Evolutionary conservation across 1,140 invertebrate genomes (phyloP), one percentile per base, ranked within the genome.

Genomic region (Drosophila sturtevanti): DNA sequence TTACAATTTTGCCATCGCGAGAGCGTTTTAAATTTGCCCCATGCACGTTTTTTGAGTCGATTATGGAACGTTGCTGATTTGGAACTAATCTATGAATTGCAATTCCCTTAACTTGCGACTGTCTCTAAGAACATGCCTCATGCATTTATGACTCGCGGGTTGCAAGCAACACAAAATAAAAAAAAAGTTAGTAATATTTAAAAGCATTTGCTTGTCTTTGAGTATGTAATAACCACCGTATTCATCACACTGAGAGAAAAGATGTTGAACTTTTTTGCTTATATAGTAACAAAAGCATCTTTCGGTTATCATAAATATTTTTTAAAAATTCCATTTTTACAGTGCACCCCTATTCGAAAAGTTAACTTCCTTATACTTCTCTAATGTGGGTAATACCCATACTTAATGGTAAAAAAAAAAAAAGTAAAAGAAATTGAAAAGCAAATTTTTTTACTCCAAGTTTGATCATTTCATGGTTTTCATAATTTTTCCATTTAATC

Each of bases 31-130:
- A 86, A 89, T 77, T 71, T 59, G 60, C 77, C 79, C 75, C 72
- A 79, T 84, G 87, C 84, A 31, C 27, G 27, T 31, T 31, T 31
- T 31, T 31, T 31, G 27, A 6, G 3, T 6, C 77, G 89, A 84
- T 87, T 91, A 81, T 91, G 89, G 62, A 78, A 86, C 89, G 63
- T 79, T 78, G 82, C 72, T 89, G 81, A 89, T 84, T 89, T 72
- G 89, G 85, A 91, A 91, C 89, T 75, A 91, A 91, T 91, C 41
- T 48, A 48, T 48, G 41, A 48, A 48, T 48, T 48, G 41, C 41
- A 48, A 18, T 21, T 21, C 9, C 16, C 16, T 10, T 18, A 48
- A 48, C 41, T 48, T 48, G 18, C 41, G 21, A 21, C 18, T 48
- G 41, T 48, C 41, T 48, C 10, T 21, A 48, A 48, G n/a, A 44